Evolutionary conservation across 2,113 vertebrate genomes (phyloP).

Genomic region (Rattus rattus): DNA sequence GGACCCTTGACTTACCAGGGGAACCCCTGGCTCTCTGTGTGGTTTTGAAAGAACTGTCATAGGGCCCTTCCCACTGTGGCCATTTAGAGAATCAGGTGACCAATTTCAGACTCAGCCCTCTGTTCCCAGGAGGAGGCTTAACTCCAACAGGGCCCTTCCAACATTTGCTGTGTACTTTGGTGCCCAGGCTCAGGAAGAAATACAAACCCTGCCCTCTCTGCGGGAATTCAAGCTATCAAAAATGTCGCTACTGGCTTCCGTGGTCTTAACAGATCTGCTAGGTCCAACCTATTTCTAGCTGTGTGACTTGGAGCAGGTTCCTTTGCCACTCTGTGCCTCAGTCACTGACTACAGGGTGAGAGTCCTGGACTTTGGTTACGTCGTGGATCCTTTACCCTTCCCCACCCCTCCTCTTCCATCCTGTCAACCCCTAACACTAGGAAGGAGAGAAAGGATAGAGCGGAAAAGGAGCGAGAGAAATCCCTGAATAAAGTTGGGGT

Average conservation of each 20-base stretch:
- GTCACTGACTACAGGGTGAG: not conserved
- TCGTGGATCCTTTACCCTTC: too few relatives aligned
- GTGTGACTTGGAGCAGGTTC: not conserved
- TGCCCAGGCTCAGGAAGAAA: not conserved
- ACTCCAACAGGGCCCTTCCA: not conserved
- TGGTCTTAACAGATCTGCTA: not conserved
- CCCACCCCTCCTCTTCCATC: too few relatives aligned
- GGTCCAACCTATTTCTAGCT: not conserved
- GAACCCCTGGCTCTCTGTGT: rapidly evolving
- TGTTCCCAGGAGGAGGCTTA: not conserved
- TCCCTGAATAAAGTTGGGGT: too few relatives aligned
- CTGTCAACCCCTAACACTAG: too few relatives aligned
- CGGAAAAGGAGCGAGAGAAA: too few relatives aligned
- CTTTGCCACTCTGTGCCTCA: not conserved
- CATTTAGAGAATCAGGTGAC: not conserved
- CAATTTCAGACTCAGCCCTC: not conserved
- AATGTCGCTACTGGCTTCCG: not conserved
- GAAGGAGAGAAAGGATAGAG: too few relatives aligned
- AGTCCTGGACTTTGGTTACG: not conserved
- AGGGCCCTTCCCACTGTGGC: not conserved
- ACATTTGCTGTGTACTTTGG: not conserved
- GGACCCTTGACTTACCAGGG: rapidly evolving
- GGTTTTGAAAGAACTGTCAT: not conserved
- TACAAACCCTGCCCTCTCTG: not conserved
- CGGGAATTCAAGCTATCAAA: not conserved